Base-by-base conservation (phyloP, 2,113 vertebrate species). In the Pygathrix nemaeus region DNA sequence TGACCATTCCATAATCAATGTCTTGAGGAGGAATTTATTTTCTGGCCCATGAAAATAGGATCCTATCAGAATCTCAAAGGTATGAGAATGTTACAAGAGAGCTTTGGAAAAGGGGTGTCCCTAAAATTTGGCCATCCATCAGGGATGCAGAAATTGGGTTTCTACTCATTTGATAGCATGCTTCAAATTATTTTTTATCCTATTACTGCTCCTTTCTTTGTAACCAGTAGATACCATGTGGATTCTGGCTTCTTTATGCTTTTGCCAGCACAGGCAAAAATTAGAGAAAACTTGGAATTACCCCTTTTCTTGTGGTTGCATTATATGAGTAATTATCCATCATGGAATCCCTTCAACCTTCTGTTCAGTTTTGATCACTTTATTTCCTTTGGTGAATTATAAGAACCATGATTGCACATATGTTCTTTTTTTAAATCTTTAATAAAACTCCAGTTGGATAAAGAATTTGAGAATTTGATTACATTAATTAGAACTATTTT, bases 301-400 rank as follows among this genome's bases (percentile, higher is more conserved):
- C 3, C 16, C 73, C 7, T 78, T 94, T 97, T 72, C 43, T 79
- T 76, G 13, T 73, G 66, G 61, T 96, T 83, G 18, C 23, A 32
- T 45, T 72, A 50, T 78, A 25, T 73, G 48, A 35, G 16, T 94
- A 84, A 89, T 76, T 78, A 87, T 59, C 38, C 11, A 64, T 79
- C 23, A 43, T 52, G 73, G 20, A 85, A 76, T 96, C 20, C 55
- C 59, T 92, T 85, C 76, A 82, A 40, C 66, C 73, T 96, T 82
- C 84, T 96, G 38, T 78, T 94, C 43, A 40, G 40, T 35, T 97
- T 89, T 75, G 66, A 82, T 92, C 35, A 87, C 68, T 95, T 59
- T n/a, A 10, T 85, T 92, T 88, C 38, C 45, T 82, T 82, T 64
- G 68, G 45, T 93, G 75, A 90, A 43, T 97, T 89, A 78, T 76